Conservation (phyloP, 2,113 vertebrate species). For the Pelvicachromis taeniatus region DNA sequence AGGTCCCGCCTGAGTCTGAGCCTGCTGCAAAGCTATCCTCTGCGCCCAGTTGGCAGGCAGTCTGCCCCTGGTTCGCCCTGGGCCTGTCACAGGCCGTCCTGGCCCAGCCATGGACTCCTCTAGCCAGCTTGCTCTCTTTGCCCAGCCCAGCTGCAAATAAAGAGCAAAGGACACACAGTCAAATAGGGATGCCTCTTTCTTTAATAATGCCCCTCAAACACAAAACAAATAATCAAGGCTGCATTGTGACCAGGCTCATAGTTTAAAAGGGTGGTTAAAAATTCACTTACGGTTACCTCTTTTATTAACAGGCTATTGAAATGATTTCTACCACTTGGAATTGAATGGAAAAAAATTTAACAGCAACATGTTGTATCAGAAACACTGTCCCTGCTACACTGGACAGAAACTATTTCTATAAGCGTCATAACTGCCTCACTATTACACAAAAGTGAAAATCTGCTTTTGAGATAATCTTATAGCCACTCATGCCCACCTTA, state of each 20-base stretch:
- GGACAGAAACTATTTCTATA: neutral
- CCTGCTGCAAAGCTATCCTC: constrained; percentile 77
- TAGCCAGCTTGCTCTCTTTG: constrained; percentile 74
- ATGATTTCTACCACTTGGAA: neutral
- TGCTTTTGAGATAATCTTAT: neutral
- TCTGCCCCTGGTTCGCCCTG: constrained; percentile 82
- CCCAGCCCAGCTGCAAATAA: constrained; percentile 67
- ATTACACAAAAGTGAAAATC: neutral
- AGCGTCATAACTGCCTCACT: neutral
- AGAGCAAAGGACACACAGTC: neutral
- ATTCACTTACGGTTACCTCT: neutral
- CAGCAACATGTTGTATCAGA: neutral
- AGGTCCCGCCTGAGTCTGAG: constrained; percentile 77
- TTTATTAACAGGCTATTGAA: neutral
- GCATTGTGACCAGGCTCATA: neutral
- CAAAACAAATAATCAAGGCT: neutral
- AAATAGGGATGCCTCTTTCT: neutral
- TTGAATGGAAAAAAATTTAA: neutral
- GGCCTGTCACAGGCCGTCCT: constrained; percentile 75
- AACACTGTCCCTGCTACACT: neutral
- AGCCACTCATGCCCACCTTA: constrained; percentile 76
- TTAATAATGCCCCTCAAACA: neutral
- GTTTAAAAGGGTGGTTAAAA: neutral
- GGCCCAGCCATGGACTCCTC: constrained; percentile 84
- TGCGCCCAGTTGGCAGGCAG: constrained; percentile 79